Conservation (phyloP, 2,113 vertebrate genomes). For the Crotophaga sulcirostris region DNA sequence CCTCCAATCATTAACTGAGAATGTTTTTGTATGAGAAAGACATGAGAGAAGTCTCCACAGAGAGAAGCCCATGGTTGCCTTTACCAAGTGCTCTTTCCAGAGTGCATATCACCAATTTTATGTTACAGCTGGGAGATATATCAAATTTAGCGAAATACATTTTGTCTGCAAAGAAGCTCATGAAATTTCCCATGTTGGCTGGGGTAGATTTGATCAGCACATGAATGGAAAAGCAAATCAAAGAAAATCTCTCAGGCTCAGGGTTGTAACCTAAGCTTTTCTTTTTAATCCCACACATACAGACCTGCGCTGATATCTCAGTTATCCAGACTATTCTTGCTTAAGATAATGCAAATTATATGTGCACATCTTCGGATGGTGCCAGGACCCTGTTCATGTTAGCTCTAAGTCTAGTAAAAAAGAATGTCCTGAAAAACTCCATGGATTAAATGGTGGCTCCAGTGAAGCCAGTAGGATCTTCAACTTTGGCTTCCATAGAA, state of each 20-base stretch:
- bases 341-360: not conserved
- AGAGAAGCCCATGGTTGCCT: not conserved
- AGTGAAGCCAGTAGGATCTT: not conserved
- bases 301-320: not conserved
- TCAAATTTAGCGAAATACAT: not conserved
- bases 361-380: not conserved
- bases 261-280: conserved; percentile 5
- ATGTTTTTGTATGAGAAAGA: not conserved
- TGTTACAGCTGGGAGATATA: not conserved
- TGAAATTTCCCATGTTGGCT: not conserved
- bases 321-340: not conserved
- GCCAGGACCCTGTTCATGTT: not conserved
- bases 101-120: not conserved
- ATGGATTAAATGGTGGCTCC: not conserved
- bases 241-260: conserved; percentile 11
- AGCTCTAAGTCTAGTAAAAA: not conserved
- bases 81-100: not conserved
- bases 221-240: conserved; percentile 24
- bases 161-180: not conserved
- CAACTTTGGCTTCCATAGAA: not conserved
- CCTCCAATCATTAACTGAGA: not conserved
- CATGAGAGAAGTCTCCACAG: not conserved
- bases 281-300: not conserved
- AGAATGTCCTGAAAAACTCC: not conserved
- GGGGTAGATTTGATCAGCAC: not conserved